Base-by-base conservation (phyloP, 2,888 invertebrate genomes). In the Camponotus fellah region DNA sequence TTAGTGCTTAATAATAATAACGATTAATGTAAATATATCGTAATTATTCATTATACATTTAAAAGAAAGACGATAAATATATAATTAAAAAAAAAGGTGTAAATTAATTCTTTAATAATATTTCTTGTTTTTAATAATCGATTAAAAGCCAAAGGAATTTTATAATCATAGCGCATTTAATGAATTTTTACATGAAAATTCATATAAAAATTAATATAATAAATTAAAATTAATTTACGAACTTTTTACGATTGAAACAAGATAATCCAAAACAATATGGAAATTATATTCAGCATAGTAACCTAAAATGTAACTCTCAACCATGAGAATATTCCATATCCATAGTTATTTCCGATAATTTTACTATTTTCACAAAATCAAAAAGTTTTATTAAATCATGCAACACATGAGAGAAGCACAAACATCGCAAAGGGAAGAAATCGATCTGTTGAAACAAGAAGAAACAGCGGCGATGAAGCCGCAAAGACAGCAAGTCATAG, bases 401-500 rank as follows among this genome's bases (percentile, higher is more conserved):
- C 9, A 32, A 62, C 17, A 1, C 46, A 40, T 0, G 66, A 74
- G 58, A 82, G 74, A 85, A 69, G 17, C 49, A 62, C 21, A 86
- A 68, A 46, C 81, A 76, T 69, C 79, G 85, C 5, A 80, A 74
- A 32, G 9, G 3, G 64, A 40, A 9, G 9, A 37, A 6, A 21
- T 68, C 2, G 83, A 88, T 84, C 56, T 71, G 0, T 14, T 49
- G 1, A 65, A 75, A 49, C 69, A 82, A 65, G 84, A 82, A 62
- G 81, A 76, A 83, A 82, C 6, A 21, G n/a, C n/a, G 17, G 69
- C 14, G 8, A 87, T n/a, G 62, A 88, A 69, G 79, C 56, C 3
- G 89, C n/a, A 76, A 40, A 72, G 85, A 32, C 85, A 87, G 26
- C 58, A 65, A 46, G 49, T 88, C 14, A 87, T 90, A 64, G 64